These are phyloP conservation scores for Pelecanus crispus DNA, from an alignment of 2,113 vertebrate species.

Conservation along the genomic window DNA sequence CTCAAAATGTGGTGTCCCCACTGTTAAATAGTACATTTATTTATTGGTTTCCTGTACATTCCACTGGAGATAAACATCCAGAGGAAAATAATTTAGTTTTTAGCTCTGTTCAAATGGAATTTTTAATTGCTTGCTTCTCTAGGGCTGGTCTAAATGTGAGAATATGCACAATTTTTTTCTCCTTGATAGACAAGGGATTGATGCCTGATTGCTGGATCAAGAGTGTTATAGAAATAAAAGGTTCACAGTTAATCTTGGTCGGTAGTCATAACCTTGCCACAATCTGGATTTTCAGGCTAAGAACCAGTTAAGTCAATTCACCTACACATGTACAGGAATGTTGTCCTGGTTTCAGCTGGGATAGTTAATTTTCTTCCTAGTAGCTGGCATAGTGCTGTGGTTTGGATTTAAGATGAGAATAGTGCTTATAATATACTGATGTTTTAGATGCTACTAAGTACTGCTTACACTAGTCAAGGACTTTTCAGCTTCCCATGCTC, in stretches of 20 bases:
- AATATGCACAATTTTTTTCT: neutral
- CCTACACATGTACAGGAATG: rapidly evolving
- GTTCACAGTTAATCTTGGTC: neutral
- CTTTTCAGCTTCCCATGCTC: no score
- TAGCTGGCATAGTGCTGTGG: no score
- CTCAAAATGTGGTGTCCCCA: neutral
- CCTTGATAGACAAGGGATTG: neutral
- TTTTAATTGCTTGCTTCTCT: neutral
- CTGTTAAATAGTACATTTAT: neutral
- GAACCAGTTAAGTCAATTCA: neutral
- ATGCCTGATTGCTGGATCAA: neutral
- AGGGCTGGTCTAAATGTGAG: neutral
- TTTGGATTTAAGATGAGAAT: no score
- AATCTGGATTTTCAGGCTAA: neutral
- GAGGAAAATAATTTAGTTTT: neutral
- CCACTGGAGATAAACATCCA: neutral
- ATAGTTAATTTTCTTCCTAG: no score
- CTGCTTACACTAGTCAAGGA: no score
- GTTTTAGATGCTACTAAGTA: no score
- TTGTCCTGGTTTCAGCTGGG: no score
- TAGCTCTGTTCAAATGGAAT: neutral
- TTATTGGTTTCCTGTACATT: neutral
- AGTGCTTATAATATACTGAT: no score
- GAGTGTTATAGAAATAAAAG: neutral
- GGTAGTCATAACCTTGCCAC: neutral